Percentiles rank a stretch among this genome's conserved stretches.
phyloP scores from a whole-genome alignment of 2,797 vertebrate species.

The Alfaro cultratus region DNA sequence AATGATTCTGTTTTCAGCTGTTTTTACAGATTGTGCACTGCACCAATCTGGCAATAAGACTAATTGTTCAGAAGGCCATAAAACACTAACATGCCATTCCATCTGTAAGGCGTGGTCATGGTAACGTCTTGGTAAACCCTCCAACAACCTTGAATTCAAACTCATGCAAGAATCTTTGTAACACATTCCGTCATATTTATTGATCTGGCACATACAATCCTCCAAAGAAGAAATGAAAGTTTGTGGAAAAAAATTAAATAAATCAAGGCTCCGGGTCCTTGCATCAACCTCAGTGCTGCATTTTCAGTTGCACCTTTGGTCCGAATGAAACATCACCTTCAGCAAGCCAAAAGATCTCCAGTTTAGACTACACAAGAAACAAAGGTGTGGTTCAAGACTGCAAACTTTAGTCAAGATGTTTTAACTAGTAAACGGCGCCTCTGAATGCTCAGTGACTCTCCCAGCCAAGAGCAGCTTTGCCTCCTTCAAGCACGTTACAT shows the following conservation, averaged over 20 bases:
- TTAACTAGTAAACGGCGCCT: not conserved
- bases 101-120: not conserved
- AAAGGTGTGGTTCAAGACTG: not conserved
- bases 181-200: not conserved
- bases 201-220: not conserved
- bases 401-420: not conserved
- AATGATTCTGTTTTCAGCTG: not conserved
- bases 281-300: not conserved
- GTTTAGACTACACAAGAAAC: too few relatives aligned
- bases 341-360: too few relatives aligned
- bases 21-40: not conserved
- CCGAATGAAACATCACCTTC: too few relatives aligned
- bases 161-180: not conserved
- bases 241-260: not conserved
- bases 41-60: not conserved
- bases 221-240: not conserved
- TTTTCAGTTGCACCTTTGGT: not conserved
- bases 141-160: not conserved
- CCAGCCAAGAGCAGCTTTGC: too few relatives aligned
- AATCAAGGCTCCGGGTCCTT: too few relatives aligned
- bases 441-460: too few relatives aligned
- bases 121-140: not conserved
- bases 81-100: not conserved
- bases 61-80: not conserved
- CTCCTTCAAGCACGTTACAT: too few relatives aligned